Base-by-base conservation (phyloP, 2,797 vertebrate genomes). In the Psittacula echo region DNA sequence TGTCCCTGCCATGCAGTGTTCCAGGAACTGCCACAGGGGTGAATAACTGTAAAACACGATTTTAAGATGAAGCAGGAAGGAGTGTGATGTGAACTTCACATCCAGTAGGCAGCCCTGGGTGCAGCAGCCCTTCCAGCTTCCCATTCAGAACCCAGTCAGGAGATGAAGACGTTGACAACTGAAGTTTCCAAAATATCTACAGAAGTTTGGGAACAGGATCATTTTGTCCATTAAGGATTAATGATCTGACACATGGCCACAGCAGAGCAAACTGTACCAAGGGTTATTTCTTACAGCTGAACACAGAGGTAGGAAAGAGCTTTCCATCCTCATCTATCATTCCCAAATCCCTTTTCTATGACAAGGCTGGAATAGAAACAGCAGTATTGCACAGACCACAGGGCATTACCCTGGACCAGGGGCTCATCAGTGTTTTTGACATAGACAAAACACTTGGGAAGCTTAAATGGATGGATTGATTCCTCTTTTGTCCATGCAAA, bases 401-500 rank as follows among this genome's bases (percentile, higher is more conserved):
- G 27, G 23, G 39, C 13, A 48, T 10, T 12, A 50, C 29, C 17
- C 45, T n/a, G 23, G 9, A 42, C 7, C 39, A 29, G 37, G 13
- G 17, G 4, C 48, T 65, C 47, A 45, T 5, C 4, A 16, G 5
- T 8, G 10, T 2, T 32, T 72, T 47, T 24, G 27, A 5, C 48
- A 86, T 21, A 26, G 3, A 29, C 3, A 60, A 42, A 62, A 45
- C 37, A 8, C 20, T 41, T 76, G 8, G 4, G 4, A 79, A 62
- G 17, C 22, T 85, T 20, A 9, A 53, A 14, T 1, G 1, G 9
- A 5, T 1, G 1, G 9, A 5, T 32, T 6, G 11, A 60, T n/a
- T 53, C n/a, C 19, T 53, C 13, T 42, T 75, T 26, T 41, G 21
- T 34, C 34, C 9, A 12, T 29, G 32, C 14, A 41, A 76, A 53